Conservation (phyloP, 1,140 invertebrate species). For the Platorchestia sp. region DNA sequence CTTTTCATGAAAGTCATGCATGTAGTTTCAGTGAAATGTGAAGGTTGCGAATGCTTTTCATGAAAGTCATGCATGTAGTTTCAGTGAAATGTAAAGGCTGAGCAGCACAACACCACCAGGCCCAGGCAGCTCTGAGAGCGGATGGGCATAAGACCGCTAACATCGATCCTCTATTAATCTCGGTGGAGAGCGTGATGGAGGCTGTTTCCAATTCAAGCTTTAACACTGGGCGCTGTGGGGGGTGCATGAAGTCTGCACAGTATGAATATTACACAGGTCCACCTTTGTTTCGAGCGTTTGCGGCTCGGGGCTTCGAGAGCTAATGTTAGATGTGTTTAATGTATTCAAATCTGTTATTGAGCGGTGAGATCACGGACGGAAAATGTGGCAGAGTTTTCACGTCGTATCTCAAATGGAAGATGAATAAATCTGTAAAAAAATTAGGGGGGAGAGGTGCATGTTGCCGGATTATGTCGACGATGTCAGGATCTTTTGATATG, state of each 20-base stretch:
- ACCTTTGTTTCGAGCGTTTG: constrained; percentile 33
- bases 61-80: neutral
- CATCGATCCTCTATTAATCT: constrained; percentile 50
- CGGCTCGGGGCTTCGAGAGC: neutral
- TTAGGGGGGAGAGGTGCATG: neutral
- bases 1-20: neutral
- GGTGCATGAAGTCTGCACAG: constrained; percentile 35
- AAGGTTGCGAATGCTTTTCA: neutral
- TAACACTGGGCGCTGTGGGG: constrained; percentile 23
- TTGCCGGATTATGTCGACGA: neutral
- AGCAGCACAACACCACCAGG: neutral
- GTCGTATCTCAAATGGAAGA: neutral
- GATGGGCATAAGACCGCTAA: neutral
- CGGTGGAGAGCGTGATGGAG: constrained; percentile 17
- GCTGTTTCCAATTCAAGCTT: constrained; percentile 45
- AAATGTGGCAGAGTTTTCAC: constrained; percentile 12
- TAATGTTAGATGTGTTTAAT: constrained; percentile 37
- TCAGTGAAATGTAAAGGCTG: neutral
- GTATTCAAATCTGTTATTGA: constrained; percentile 53
- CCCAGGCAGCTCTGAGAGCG: neutral
- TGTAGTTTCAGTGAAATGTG: neutral
- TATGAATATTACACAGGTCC: constrained; percentile 1
- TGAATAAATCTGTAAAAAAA: neutral
- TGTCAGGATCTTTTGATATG: neutral
- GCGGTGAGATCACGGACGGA: constrained; percentile 1